These are phyloP conservation scores for Phocoena sinus DNA, from an alignment of 2,113 vertebrate species.

Conservation along the genomic window DNA sequence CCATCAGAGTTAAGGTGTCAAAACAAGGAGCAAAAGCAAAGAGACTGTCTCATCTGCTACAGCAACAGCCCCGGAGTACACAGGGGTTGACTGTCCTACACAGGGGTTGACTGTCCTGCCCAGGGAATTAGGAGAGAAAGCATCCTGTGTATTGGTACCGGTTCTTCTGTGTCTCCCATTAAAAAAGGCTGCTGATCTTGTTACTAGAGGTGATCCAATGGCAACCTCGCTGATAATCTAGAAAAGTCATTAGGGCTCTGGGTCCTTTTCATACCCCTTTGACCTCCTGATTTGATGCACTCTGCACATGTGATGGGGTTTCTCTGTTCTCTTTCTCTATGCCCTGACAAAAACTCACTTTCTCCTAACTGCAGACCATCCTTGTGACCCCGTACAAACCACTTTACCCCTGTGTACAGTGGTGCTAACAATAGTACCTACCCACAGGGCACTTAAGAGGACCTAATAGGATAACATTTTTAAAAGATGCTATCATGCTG, in stretches of 20 bases:
- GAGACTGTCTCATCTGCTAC: neutral
- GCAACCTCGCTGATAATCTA: neutral
- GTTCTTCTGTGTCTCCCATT: neutral
- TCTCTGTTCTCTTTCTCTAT: neutral
- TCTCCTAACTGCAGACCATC: neutral
- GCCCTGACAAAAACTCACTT: neutral
- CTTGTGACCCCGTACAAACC: neutral
- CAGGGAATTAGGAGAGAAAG: neutral
- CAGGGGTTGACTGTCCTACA: neutral
- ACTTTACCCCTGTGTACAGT: rapidly evolving
- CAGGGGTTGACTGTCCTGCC: neutral
- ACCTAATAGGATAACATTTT: neutral
- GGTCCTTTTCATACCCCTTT: neutral
- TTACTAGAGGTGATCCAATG: neutral
- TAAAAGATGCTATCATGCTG: neutral
- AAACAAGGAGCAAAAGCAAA: neutral
- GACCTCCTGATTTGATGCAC: neutral
- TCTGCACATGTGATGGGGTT: neutral
- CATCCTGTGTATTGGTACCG: neutral
- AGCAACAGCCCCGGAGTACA: neutral
- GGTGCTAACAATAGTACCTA: neutral
- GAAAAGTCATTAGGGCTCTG: neutral
- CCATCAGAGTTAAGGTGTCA: neutral
- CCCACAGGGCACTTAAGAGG: neutral
- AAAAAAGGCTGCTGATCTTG: neutral